These are phyloP conservation scores for Nemopilema nomurai DNA, from an alignment of 30 jellyfish, hydroid and myxozoan genomes.

Conservation along the genomic window DNA sequence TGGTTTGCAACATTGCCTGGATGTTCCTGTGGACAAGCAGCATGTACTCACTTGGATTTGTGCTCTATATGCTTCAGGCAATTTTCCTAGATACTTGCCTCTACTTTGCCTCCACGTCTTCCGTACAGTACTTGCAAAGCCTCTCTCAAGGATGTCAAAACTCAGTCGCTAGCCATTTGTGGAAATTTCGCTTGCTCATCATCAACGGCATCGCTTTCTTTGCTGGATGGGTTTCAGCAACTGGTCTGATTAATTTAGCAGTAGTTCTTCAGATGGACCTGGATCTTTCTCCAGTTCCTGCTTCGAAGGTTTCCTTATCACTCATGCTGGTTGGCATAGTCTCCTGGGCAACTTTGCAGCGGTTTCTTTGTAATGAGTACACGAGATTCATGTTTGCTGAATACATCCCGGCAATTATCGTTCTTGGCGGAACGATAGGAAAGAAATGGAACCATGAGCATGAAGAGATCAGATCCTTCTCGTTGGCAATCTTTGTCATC, in stretches of 20 bases:
- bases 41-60: conserved; percentile 42
- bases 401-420: conserved; percentile 16
- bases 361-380: conserved; percentile 16
- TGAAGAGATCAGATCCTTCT: conserved; percentile 35
- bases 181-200: conserved; percentile 28
- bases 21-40: conserved; percentile 40
- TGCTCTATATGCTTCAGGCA: conserved; percentile 36
- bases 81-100: conserved; percentile 18
- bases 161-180: conserved; percentile 12
- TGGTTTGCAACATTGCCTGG: conserved; percentile 34
- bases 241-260: conserved; percentile 29
- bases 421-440: conserved; percentile 33
- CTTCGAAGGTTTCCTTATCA: conserved; percentile 36
- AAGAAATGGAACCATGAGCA: conserved; percentile 43
- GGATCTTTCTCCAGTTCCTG: conserved; percentile 13
- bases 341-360: conserved; percentile 29
- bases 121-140: conserved; percentile 4
- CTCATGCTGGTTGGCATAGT: conserved; percentile 16
- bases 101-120: conserved; percentile 33
- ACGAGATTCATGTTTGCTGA: conserved; percentile 54
- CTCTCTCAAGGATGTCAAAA: conserved; percentile 1
- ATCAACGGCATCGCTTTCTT: conserved; percentile 38
- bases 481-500: conserved; percentile 39
- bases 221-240: conserved; percentile 54
- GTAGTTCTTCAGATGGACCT: conserved; percentile 38